Evolutionary conservation across 2,113 vertebrate genomes (phyloP).

Genomic region (Mobula hypostoma): DNA sequence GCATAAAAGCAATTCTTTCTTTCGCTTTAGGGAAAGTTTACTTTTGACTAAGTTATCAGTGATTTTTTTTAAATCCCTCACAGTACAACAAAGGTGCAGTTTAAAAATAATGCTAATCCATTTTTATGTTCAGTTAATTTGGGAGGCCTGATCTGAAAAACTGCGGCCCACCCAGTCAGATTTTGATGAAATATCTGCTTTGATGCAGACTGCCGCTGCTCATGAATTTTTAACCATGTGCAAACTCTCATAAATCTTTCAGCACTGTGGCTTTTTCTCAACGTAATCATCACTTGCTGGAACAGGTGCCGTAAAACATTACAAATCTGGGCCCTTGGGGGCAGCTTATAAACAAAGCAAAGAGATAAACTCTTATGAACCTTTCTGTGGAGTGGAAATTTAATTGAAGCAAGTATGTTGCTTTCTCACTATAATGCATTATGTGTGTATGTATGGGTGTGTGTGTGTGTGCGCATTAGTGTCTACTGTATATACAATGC

Average conservation of each 20-base stretch:
- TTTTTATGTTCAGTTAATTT: not conserved
- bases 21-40: not conserved
- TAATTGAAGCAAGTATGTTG: not conserved
- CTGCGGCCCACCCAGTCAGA: not conserved
- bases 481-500: too few species aligned
- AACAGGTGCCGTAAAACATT: conserved; percentile 29
- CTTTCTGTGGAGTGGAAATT: not conserved
- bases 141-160: not conserved
- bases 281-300: not conserved
- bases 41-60: not conserved
- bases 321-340: conserved; percentile 13
- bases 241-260: conserved; percentile 39
- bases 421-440: not conserved
- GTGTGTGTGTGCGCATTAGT: not conserved
- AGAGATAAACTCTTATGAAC: not conserved
- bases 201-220: not conserved
- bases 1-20: not conserved
- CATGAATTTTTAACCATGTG: conserved; percentile 30
- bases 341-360: conserved; percentile 16
- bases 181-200: conserved; percentile 19
- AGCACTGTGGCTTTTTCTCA: not conserved
- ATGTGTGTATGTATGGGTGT: not conserved
- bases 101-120: not conserved
- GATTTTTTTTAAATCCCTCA: not conserved
- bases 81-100: not conserved